Evolutionary conservation across 2,113 vertebrate species (phyloP).

Genomic region (Etheostoma spectabile): DNA sequence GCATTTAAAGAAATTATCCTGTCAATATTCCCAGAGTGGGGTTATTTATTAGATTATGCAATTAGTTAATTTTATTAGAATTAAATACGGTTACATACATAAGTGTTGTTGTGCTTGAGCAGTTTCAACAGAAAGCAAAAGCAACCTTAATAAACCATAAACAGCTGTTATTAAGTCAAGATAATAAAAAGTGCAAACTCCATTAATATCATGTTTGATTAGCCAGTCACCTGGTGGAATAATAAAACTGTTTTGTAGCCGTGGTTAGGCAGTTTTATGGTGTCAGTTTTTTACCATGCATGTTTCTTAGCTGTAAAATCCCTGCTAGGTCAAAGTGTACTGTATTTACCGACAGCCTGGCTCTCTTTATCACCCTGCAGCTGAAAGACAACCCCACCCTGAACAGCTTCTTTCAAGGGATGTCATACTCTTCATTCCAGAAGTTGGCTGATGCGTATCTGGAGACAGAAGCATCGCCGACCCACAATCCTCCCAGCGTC

Average conservation of each 20-base stretch:
- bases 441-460: slow-evolving; percentile 86
- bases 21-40: too few relatives aligned
- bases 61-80: not conserved
- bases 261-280: not conserved
- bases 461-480: slow-evolving; percentile 60
- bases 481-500: slow-evolving; percentile 20
- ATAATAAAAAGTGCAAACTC: slow-evolving; percentile 16
- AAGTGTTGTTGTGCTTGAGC: not conserved
- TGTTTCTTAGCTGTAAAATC: not conserved
- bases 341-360: not conserved
- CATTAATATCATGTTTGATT: not conserved
- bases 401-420: slow-evolving; percentile 80
- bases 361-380: slow-evolving; percentile 72
- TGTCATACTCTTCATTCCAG: slow-evolving; percentile 89
- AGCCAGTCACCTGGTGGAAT: not conserved
- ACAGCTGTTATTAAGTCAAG: not conserved
- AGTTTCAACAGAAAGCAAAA: slow-evolving; percentile 13
- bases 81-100: not conserved
- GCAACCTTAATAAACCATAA: not conserved
- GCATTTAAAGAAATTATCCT: too few relatives aligned
- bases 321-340: not conserved
- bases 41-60: not conserved
- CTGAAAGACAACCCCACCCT: slow-evolving; percentile 83
- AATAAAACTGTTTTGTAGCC: not conserved
- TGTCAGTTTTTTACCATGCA: not conserved